Evolutionary conservation across 64 coral and sea anemone genomes (phyloP).

Genomic region (Orbicella faveolata): DNA sequence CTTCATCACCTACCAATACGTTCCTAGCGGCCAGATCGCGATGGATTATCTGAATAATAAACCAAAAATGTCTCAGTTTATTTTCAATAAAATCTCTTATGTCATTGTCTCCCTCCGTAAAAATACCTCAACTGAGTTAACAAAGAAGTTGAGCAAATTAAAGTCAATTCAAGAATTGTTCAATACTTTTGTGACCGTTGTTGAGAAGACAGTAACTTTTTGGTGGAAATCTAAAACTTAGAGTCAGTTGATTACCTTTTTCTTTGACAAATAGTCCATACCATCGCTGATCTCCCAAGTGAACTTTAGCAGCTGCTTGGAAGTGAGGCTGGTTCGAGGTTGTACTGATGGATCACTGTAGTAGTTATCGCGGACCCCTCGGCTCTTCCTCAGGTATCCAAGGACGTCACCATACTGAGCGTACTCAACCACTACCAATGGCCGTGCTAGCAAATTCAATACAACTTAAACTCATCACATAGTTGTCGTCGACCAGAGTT

Average conservation of each 20-base stretch:
- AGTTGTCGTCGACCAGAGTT: too few relatives aligned
- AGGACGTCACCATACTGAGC: slow-evolving; percentile 62
- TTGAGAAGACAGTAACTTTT: too few relatives aligned
- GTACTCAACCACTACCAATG: slow-evolving; percentile 59
- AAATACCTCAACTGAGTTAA: not conserved
- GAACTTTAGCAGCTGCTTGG: slow-evolving; percentile 47
- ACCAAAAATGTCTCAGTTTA: not conserved
- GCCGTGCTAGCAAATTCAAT: slow-evolving; percentile 14
- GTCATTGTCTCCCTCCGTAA: too few relatives aligned
- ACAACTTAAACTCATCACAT: too few relatives aligned
- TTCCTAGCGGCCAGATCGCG: slow-evolving; percentile 24
- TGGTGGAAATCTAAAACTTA: not conserved
- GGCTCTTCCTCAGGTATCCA: slow-evolving; percentile 68
- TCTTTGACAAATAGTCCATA: slow-evolving; percentile 54
- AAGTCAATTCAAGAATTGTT: not conserved
- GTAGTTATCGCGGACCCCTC: slow-evolving; percentile 61
- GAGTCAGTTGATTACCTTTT: slow-evolving; percentile 34
- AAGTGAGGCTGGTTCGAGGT: slow-evolving; percentile 30
- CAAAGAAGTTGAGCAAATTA: not conserved
- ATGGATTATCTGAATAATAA: slow-evolving; percentile 11
- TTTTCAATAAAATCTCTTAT: not conserved
- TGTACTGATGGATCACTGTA: slow-evolving; percentile 35
- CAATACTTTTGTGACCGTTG: not conserved
- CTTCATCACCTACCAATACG: slow-evolving; percentile 48
- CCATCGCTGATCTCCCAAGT: slow-evolving; percentile 64